Evolutionary conservation across 2,797 vertebrate genomes (phyloP).

Genomic region (Orientallactaga sibirica): DNA sequence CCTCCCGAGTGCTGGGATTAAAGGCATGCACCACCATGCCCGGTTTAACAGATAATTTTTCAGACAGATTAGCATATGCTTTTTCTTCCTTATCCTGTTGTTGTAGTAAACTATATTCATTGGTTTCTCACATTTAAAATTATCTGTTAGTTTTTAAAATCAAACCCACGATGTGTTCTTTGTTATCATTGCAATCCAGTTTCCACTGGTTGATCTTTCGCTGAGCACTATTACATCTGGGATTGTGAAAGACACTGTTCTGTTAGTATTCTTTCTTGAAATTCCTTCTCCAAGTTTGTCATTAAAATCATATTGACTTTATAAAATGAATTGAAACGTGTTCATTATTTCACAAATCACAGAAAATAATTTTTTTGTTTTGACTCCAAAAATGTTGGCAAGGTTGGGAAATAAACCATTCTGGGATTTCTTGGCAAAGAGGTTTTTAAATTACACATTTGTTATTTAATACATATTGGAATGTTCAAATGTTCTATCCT

Average conservation of each 20-base stretch:
- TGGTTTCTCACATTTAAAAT: background rate
- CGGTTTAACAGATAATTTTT: background rate
- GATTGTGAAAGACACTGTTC: background rate
- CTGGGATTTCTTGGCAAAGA: background rate
- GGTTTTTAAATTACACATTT: background rate
- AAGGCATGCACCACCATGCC: too few species aligned
- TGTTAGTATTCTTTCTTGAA: background rate
- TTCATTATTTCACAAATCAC: background rate
- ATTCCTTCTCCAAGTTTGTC: background rate
- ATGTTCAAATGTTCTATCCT: background rate
- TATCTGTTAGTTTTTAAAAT: background rate
- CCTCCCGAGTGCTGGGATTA: too few species aligned
- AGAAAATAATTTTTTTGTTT: conserved; percentile 5
- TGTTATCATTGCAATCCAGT: too few species aligned
- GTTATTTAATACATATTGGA: background rate
- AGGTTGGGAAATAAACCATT: background rate
- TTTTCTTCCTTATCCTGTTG: background rate
- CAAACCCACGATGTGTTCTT: background rate
- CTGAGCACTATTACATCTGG: background rate
- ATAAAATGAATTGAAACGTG: background rate
- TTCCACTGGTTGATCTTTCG: background rate
- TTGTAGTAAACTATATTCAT: background rate
- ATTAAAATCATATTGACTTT: background rate
- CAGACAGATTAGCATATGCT: background rate
- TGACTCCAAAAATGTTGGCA: background rate